phyloP scores from a whole-genome alignment of 1,140 invertebrate species.

The Lordiphosa clarofinis region DNA sequence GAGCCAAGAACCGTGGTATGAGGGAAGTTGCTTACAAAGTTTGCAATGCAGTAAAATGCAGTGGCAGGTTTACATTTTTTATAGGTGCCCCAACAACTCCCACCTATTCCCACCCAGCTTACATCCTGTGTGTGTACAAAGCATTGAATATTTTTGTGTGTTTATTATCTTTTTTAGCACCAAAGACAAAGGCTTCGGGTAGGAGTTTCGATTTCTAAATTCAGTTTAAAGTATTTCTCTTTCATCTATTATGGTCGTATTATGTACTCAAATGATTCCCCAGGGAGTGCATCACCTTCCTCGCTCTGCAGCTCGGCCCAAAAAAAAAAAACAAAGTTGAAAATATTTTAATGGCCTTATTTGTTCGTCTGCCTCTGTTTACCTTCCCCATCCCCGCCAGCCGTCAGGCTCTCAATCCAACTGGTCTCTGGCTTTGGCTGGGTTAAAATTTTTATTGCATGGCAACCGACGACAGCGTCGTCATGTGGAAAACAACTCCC shows the following conservation, averaged over 20 bases:
- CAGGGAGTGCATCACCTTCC: background rate
- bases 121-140: no score
- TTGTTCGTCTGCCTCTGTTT: slow-evolving; percentile 6
- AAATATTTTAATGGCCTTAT: slow-evolving; percentile 29
- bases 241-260: no score
- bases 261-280: no score
- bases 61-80: slow-evolving; percentile 34
- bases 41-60: slow-evolving; percentile 37
- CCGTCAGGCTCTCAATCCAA: background rate
- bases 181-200: no score
- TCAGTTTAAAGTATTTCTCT: no score
- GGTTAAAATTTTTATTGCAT: slow-evolving; percentile 26
- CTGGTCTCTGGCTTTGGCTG: background rate
- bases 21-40: slow-evolving; percentile 30
- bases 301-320: background rate
- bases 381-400: background rate
- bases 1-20: background rate
- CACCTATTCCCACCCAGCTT: background rate
- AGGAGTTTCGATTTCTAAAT: no score
- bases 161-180: no score
- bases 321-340: slow-evolving; percentile 9
- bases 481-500: slow-evolving; percentile 8
- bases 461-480: slow-evolving; percentile 22
- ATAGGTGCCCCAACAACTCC: slow-evolving; percentile 17
- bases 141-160: no score